Conservation (phyloP, 2,797 vertebrate genomes). For the Glyptemys insculpta region DNA sequence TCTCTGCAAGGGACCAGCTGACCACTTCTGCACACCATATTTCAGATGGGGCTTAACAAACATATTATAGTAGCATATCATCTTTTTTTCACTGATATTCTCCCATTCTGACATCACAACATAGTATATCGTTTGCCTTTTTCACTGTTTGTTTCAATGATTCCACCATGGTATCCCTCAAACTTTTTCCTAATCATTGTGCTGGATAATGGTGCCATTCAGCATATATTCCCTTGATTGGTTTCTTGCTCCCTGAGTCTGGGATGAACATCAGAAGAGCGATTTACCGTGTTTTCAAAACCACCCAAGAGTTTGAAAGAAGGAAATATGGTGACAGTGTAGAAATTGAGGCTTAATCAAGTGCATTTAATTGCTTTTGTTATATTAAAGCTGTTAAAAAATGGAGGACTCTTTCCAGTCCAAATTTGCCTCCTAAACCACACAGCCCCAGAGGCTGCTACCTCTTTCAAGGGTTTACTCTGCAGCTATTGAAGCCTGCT, state of each 20-base stretch:
- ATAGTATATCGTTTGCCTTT: background rate
- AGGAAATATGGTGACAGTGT: background rate
- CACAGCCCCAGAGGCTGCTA: background rate
- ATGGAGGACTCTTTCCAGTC: background rate
- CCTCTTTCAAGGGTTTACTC: background rate
- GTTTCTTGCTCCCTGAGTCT: background rate
- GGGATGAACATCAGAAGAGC: background rate
- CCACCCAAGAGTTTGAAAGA: background rate
- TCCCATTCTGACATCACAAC: background rate
- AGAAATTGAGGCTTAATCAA: background rate
- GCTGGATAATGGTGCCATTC: constrained; percentile 11
- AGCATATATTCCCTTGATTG: background rate
- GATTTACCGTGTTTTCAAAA: constrained; percentile 21
- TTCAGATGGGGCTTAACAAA: background rate
- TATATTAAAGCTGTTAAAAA: background rate
- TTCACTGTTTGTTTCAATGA: background rate
- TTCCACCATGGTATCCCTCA: background rate
- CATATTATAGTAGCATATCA: background rate
- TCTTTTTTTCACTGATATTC: background rate
- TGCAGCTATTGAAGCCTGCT: background rate
- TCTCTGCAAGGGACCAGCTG: background rate
- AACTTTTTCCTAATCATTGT: background rate
- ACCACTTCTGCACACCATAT: background rate
- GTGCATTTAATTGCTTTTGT: background rate
- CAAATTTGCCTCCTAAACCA: background rate